Evolutionary conservation across 2,888 invertebrate genomes (phyloP), one percentile per base, ranked within the genome.

Genomic region (Nymphalis c-album): DNA sequence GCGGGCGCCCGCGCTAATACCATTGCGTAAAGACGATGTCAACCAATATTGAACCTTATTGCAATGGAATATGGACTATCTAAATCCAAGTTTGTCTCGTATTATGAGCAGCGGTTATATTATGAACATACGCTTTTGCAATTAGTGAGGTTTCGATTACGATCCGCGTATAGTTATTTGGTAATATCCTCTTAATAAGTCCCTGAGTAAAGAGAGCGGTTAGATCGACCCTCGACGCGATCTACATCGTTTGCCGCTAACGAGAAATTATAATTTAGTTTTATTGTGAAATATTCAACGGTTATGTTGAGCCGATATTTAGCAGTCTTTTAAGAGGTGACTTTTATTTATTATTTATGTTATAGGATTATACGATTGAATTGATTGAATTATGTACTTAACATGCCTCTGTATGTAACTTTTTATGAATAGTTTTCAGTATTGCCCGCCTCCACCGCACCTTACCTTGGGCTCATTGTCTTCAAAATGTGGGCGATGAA

Each of bases 111-210:
- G 65, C 45, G 63, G 65, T 72, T 70, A 31, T 57, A 18, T 70
- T 69, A 69, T 71, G 68, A 70, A 69, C 70, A 61, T 72, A 68
- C 64, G 53, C 66, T 74, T 73, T 71, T 68, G 70, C 67, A 73
- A 74, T 74, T 72, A 72, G 65, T 68, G 60, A 22, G 64, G 73
- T 75, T 74, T 77, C 76, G 73, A 75, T 80, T 79, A 78, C 79
- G 75, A 74, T 75, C 73, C 71, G 72, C 71, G 72, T 75, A 77
- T 75, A 69, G 75, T 71, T 75, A 75, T 80, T 78, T 77, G 69
- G 78, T 76, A 80, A 80, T 77, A 77, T 78, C 77, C 78, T 75
- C 70, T 72, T 64, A 57, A 40, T 40, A 63, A 73, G 70, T 63
- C 68, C 63, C 69, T 69, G 67, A 55, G 62, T 22, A 69, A 70